phyloP scores from a whole-genome alignment of 2,888 invertebrate species.

The Pterobdella sp. region DNA sequence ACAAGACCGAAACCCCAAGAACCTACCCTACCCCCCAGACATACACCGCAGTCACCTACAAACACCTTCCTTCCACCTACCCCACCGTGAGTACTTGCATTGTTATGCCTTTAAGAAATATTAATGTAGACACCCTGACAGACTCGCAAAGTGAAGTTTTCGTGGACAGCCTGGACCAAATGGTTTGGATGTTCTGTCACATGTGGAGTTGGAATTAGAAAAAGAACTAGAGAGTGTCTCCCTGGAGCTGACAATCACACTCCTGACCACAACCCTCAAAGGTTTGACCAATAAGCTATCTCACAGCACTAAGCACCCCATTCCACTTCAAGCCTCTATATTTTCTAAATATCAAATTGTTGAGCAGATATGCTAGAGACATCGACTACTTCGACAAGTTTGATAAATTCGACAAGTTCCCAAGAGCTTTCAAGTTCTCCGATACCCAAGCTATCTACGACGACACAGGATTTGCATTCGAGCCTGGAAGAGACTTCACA shows the following conservation, averaged over 20 bases:
- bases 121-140: not conserved
- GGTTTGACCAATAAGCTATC: too few species aligned
- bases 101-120: not conserved
- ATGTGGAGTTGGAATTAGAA: constrained; percentile 32
- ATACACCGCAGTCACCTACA: constrained; percentile 15
- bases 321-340: too few species aligned
- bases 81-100: constrained; percentile 9
- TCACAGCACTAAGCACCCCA: too few species aligned
- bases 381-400: not conserved
- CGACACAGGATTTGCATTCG: not conserved
- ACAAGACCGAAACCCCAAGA: constrained; percentile 12
- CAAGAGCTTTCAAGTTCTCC: not conserved
- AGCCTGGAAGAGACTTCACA: constrained; percentile 7
- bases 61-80: constrained; percentile 23
- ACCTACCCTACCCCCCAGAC: constrained; percentile 22
- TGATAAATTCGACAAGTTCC: not conserved
- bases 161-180: constrained; percentile 34
- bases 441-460: constrained; percentile 5
- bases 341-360: too few species aligned
- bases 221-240: constrained; percentile 32
- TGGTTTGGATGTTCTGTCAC: constrained; percentile 35
- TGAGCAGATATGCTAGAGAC: constrained; percentile 9
- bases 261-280: constrained; percentile 5
- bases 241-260: constrained; percentile 35
- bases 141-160: constrained; percentile 11